phyloP scores from a whole-genome alignment of 1,140 invertebrate species.

The Bombus haemorrhoidalis region DNA sequence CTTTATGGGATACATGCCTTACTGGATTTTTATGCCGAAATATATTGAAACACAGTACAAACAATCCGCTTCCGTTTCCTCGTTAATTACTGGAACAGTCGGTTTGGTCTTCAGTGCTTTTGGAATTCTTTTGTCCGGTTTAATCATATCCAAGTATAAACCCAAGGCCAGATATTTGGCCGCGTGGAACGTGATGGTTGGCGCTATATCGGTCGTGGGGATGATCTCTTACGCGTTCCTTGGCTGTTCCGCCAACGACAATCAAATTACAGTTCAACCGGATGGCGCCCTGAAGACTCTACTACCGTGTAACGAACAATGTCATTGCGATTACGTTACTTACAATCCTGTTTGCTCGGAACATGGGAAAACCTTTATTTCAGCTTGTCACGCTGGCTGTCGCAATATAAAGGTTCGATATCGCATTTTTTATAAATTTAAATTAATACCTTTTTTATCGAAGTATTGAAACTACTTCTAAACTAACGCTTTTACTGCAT shows the following conservation, averaged over 20 bases:
- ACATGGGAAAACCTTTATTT: slow-evolving; percentile 86
- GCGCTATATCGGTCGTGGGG: slow-evolving; percentile 85
- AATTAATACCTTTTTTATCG: too few species aligned
- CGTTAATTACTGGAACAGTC: slow-evolving; percentile 87
- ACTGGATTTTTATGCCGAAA: slow-evolving; percentile 90
- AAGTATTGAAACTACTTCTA: too few species aligned
- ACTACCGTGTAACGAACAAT: slow-evolving; percentile 85
- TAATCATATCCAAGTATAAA: slow-evolving; percentile 87
- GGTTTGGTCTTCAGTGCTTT: slow-evolving; percentile 89
- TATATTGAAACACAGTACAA: slow-evolving; percentile 90
- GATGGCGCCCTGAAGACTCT: slow-evolving; percentile 80
- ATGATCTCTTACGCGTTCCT: slow-evolving; percentile 88
- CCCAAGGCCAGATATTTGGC: slow-evolving; percentile 87
- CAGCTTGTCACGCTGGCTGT: slow-evolving; percentile 89
- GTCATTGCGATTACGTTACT: slow-evolving; percentile 86
- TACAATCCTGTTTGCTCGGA: slow-evolving; percentile 88
- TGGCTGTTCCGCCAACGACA: slow-evolving; percentile 86
- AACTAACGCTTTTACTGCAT: neutral
- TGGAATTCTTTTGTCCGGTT: slow-evolving; percentile 87
- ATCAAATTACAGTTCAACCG: slow-evolving; percentile 81
- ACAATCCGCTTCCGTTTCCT: slow-evolving; percentile 87
- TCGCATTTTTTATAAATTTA: neutral
- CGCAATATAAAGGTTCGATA: slow-evolving; percentile 73
- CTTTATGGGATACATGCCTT: slow-evolving; percentile 88
- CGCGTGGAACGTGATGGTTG: slow-evolving; percentile 89